Base-by-base conservation (phyloP, 2,113 vertebrate genomes). In the Condylura cristata region DNA sequence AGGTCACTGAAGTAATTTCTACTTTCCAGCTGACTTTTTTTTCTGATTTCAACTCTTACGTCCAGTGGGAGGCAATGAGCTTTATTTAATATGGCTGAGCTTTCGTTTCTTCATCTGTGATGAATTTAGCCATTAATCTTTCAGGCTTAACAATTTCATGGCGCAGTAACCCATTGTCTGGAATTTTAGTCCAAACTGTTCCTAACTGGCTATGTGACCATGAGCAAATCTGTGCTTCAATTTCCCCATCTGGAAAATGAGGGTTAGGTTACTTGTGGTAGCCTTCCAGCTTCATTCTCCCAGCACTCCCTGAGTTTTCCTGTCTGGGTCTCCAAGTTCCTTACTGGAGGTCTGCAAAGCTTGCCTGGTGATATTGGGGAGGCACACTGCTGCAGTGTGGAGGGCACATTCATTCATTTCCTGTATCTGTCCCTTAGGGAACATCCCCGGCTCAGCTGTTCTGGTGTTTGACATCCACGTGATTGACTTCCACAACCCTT, bases 401-500 rank as follows among this genome's bases (percentile, higher is more conserved):
- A n/a, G 63, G 63, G 12, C 1, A n/a, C 17, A 0, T n/a, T 80
- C 32, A 3, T 37, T 51, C 1, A 81, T 11, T 60, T 14, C 76
- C 66, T 24, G 66, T 18, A 13, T 91, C 39, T 70, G 41, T 16
- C 66, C 26, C 17, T 26, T 20, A 99, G 99, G 99, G 72, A 99
- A 99, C 56, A 99, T 99, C 93, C 99, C 99, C 3, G 99, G 99
- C 39, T 99, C 99, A 2, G 99, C 99, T 0, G 99, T 99, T 79
- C 98, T 99, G 97, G 98, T 99, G 44, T 99, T 99, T 87, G 99
- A 99, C 44, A 97, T 99, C 89, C 98, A 99, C 0, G 98, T 99
- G 94, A 98, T 99, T n/a, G 99, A 99, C 96, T 99, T 99, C 97
- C 99, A 99, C 98, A 99, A 99, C 97, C 99, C 99, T 0, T 97